A percentile compares a stretch with the other conserved stretches of the same genome.
Evolutionary conservation across 2,113 vertebrate species (phyloP).

Genomic region (Limnothrissa miodon): DNA sequence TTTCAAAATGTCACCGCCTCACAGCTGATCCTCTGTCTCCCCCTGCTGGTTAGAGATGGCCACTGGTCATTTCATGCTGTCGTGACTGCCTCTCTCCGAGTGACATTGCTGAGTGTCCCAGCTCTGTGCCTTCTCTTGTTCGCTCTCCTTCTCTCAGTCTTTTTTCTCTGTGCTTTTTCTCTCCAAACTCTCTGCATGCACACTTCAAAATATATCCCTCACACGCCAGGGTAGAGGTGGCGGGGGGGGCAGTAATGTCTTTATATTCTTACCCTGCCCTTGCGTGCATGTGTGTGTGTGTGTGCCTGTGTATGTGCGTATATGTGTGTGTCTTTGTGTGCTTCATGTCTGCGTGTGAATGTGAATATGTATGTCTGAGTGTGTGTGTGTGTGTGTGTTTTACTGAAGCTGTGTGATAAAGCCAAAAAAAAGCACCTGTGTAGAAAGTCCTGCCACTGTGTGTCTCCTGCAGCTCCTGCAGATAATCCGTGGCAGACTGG

Average conservation of each 20-base stretch:
- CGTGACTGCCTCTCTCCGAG: constrained; percentile 40
- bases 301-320: too few relatives aligned
- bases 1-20: constrained; percentile 66
- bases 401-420: neutral
- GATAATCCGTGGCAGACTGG: constrained; percentile 52
- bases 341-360: neutral
- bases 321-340: neutral
- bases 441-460: neutral
- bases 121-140: constrained; percentile 18
- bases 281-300: neutral
- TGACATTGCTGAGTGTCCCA: neutral
- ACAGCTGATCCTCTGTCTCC: constrained; percentile 79
- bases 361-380: too few relatives aligned
- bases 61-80: constrained; percentile 70
- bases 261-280: neutral
- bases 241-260: neutral
- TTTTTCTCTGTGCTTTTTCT: neutral
- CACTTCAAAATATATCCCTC: neutral
- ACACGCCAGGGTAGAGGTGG: neutral
- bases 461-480: constrained; percentile 40
- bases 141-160: neutral
- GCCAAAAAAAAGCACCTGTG: neutral
- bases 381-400: neutral
- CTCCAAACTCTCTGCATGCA: neutral
- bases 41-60: constrained; percentile 75